Evolutionary conservation across 2,797 vertebrate genomes (phyloP).

Genomic region (Anguilla obscura): DNA sequence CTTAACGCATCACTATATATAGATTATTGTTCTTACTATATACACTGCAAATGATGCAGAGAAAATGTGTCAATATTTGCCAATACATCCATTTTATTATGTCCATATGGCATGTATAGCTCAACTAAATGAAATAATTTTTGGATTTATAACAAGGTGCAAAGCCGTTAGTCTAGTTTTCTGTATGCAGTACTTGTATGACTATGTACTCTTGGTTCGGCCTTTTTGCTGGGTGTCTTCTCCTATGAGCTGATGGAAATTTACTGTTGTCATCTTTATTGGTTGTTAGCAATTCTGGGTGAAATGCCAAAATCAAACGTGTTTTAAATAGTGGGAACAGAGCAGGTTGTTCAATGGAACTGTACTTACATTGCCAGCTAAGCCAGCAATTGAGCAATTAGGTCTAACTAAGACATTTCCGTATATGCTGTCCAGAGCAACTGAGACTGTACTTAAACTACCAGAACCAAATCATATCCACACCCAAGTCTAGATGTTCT

Average conservation of each 20-base stretch:
- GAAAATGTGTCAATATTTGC: constrained; percentile 1
- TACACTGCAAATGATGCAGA: background rate
- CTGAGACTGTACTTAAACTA: background rate
- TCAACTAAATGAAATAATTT: constrained; percentile 11
- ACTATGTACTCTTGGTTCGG: background rate
- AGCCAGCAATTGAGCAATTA: background rate
- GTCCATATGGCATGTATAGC: constrained; percentile 16
- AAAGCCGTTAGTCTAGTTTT: background rate
- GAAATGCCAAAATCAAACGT: constrained; percentile 2
- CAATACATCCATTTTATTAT: constrained; percentile 25
- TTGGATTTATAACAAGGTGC: background rate
- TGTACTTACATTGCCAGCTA: constrained; percentile 9
- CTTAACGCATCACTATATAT: constrained; percentile 9
- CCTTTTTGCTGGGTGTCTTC: background rate
- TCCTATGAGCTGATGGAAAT: constrained; percentile 6
- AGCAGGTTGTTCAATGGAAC: constrained; percentile 11
- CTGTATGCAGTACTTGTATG: background rate
- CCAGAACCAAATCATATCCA: constrained; percentile 2
- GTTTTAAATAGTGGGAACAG: constrained; percentile 3
- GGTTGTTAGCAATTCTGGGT: constrained; percentile 11
- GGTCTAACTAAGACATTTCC: background rate
- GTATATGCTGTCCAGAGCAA: background rate
- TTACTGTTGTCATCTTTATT: constrained; percentile 21
- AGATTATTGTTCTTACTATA: constrained; percentile 12
- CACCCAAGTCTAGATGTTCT: background rate